phyloP scores from a whole-genome alignment of 2,797 vertebrate species.

The Thamnophis elegans region DNA sequence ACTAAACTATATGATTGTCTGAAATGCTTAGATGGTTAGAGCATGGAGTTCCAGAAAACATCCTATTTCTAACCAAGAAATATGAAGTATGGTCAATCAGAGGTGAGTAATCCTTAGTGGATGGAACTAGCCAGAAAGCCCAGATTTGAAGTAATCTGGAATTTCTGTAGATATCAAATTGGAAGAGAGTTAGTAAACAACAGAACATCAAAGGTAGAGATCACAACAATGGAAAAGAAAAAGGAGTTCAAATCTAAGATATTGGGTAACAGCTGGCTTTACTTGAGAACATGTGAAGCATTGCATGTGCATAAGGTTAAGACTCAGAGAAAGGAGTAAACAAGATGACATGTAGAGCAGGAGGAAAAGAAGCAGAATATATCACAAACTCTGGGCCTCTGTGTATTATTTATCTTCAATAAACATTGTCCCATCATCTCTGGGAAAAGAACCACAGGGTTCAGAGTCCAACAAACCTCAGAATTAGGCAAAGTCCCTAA shows the following conservation, averaged over 20 bases:
- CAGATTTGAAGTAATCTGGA: not conserved
- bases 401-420: conserved; percentile 26
- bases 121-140: not conserved
- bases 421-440: conserved; percentile 5
- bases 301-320: not conserved
- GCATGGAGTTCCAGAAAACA: not conserved
- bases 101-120: not conserved
- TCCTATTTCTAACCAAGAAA: not conserved
- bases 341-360: not conserved
- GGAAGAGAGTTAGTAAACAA: not conserved
- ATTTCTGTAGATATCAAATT: not conserved
- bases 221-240: not conserved
- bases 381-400: not conserved
- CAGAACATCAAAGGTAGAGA: not conserved
- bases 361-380: not conserved
- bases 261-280: not conserved
- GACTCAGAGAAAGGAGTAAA: not conserved
- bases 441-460: conserved; percentile 30
- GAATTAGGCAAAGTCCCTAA: not conserved
- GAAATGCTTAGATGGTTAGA: not conserved
- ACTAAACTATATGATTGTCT: not conserved
- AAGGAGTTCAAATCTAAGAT: not conserved
- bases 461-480: not conserved
- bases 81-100: not conserved
- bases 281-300: not conserved